Conservation (phyloP, 2,113 vertebrate species). For the Chitala chitala region DNA sequence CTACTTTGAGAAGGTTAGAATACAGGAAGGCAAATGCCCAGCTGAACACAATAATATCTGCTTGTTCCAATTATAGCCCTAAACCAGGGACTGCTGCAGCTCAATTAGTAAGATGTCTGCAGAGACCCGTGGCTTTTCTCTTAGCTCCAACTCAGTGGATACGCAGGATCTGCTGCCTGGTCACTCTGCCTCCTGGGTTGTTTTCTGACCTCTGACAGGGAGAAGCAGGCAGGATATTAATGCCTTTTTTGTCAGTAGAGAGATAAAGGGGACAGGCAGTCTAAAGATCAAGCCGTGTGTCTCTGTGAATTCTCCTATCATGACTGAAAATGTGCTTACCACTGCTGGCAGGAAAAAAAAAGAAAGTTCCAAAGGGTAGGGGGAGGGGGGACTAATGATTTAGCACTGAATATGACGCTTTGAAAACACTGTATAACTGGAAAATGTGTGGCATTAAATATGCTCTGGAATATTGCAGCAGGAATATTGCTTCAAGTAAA, state of each 20-base stretch:
- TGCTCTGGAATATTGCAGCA: too few species aligned
- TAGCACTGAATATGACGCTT: too few species aligned
- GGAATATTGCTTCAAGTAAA: background rate
- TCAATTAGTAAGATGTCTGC: slow-evolving; percentile 6
- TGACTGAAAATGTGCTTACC: too few species aligned
- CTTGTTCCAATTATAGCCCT: background rate
- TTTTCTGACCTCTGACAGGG: background rate
- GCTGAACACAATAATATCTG: slow-evolving; percentile 20
- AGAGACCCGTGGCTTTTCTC: background rate
- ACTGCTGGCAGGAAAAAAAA: background rate
- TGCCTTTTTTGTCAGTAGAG: background rate
- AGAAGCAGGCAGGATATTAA: background rate
- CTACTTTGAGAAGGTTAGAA: background rate
- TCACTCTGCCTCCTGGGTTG: background rate
- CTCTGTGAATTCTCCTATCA: background rate
- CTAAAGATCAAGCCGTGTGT: background rate
- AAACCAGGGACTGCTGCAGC: background rate
- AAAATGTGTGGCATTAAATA: too few species aligned
- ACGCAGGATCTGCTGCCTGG: background rate
- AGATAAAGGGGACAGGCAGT: background rate
- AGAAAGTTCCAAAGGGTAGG: too few species aligned
- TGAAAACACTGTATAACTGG: too few species aligned
- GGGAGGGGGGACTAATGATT: too few species aligned
- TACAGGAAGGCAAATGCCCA: slow-evolving; percentile 11
- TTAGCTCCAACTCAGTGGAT: background rate